A percentile compares a stretch with the other conserved stretches of the same genome.
Evolutionary conservation across 2,797 vertebrate genomes (phyloP).

Genomic region (Natrix natrix): DNA sequence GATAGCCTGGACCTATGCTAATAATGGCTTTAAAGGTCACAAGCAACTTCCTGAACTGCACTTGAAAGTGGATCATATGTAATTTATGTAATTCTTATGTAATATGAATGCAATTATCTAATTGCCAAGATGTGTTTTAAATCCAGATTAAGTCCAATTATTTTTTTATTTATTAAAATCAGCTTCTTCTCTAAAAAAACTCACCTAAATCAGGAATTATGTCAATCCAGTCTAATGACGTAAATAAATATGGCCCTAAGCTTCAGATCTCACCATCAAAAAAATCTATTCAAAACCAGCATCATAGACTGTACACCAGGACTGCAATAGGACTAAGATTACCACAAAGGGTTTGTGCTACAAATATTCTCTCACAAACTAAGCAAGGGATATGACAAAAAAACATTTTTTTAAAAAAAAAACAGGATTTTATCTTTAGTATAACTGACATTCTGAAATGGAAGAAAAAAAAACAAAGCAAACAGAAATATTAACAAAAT

Average conservation of each 20-base stretch:
- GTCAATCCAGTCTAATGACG: neutral
- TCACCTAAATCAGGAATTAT: neutral
- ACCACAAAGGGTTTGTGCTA: neutral
- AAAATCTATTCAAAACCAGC: neutral
- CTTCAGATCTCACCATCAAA: neutral
- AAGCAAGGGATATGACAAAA: neutral
- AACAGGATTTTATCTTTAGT: neutral
- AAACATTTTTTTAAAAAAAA: no score
- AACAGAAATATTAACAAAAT: neutral
- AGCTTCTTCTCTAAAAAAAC: neutral
- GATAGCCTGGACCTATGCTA: no score
- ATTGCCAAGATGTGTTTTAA: neutral
- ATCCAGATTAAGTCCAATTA: neutral
- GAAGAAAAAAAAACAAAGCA: neutral
- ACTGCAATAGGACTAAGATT: neutral
- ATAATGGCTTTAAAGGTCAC: no score
- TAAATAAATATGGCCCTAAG: neutral
- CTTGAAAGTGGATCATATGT: neutral
- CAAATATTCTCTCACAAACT: neutral
- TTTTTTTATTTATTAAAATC: neutral
- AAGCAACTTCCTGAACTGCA: no score
- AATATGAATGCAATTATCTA: neutral
- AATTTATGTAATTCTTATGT: no score
- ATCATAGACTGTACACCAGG: neutral
- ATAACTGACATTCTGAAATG: neutral